A percentile compares a stretch with the other conserved stretches of the same genome.
Evolutionary conservation across 2,113 vertebrate species (phyloP).

Genomic region (Pollachius pollachius): DNA sequence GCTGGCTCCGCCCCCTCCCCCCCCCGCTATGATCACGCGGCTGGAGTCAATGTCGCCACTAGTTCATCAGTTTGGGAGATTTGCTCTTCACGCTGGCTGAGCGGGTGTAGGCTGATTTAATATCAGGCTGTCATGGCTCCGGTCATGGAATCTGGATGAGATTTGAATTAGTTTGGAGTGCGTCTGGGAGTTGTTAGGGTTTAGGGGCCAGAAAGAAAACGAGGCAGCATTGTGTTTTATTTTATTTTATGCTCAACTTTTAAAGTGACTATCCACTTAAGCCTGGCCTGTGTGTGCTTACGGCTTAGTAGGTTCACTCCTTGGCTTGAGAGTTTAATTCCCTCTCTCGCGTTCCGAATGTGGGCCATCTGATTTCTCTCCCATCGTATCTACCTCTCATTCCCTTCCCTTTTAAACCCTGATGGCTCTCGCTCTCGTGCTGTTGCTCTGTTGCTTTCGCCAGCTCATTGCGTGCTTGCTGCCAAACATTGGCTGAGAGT

Average conservation of each 20-base stretch:
- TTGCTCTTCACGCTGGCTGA: not conserved
- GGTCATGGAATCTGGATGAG: not conserved
- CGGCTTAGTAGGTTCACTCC: slow-evolving; percentile 18
- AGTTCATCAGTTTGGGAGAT: slow-evolving; percentile 3
- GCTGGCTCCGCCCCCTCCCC: no score
- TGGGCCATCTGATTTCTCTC: slow-evolving; percentile 13
- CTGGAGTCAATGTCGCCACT: slow-evolving; percentile 2
- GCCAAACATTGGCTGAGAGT: slow-evolving; percentile 29
- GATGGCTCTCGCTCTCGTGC: not conserved
- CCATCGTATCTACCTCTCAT: no score
- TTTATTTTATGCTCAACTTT: not conserved
- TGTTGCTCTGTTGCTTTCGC: not conserved
- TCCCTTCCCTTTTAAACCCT: no score
- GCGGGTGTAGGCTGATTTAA: not conserved
- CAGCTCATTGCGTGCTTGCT: slow-evolving; percentile 29
- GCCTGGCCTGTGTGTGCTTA: slow-evolving; percentile 19
- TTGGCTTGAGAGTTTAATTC: slow-evolving; percentile 31
- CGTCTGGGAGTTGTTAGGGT: no score
- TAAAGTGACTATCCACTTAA: slow-evolving; percentile 10
- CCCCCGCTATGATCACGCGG: slow-evolving; percentile 24
- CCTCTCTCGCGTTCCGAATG: slow-evolving; percentile 31
- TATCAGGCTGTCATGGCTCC: not conserved
- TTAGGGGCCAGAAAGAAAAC: not conserved
- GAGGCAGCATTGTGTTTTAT: not conserved
- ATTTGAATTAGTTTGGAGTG: not conserved